Conservation (phyloP, 2,888 invertebrate genomes). For the Pterostichus madidus region DNA sequence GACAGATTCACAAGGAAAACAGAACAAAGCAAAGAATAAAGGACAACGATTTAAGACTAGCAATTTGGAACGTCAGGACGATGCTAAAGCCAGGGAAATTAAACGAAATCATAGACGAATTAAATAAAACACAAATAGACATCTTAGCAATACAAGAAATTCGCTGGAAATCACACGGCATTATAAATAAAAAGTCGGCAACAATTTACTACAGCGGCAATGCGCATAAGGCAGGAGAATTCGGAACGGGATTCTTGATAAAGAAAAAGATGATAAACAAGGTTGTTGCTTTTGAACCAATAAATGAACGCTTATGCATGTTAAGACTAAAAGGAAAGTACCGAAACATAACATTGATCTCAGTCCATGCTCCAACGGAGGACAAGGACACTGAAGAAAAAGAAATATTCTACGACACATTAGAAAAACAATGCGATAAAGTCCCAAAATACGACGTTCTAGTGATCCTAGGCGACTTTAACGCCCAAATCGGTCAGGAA, state of each 20-base stretch:
- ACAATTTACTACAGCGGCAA: background rate
- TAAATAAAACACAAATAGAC: background rate
- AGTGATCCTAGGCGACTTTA: conserved; percentile 1
- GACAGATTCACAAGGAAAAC: background rate
- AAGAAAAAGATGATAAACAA: background rate
- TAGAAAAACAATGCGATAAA: background rate
- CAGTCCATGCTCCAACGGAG: background rate
- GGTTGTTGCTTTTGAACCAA: background rate
- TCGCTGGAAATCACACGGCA: background rate
- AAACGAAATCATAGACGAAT: background rate
- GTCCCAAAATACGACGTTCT: background rate
- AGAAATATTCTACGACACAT: too few relatives aligned
- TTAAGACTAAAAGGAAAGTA: background rate
- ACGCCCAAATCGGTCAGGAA: background rate
- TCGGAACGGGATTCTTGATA: conserved; percentile 14
- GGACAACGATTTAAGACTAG: conserved; percentile 10
- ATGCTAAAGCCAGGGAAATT: background rate
- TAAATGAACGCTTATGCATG: conserved; percentile 3
- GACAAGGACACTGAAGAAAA: background rate
- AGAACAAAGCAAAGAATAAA: conserved; percentile 1
- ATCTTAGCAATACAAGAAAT: conserved; percentile 9
- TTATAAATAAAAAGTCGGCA: background rate
- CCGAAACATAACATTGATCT: background rate
- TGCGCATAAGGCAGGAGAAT: background rate
- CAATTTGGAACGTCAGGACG: background rate